Evolutionary conservation across 2,797 vertebrate genomes (phyloP), one percentile per base, ranked within the genome.

Genomic region (Hypotaenidia philippensis): DNA sequence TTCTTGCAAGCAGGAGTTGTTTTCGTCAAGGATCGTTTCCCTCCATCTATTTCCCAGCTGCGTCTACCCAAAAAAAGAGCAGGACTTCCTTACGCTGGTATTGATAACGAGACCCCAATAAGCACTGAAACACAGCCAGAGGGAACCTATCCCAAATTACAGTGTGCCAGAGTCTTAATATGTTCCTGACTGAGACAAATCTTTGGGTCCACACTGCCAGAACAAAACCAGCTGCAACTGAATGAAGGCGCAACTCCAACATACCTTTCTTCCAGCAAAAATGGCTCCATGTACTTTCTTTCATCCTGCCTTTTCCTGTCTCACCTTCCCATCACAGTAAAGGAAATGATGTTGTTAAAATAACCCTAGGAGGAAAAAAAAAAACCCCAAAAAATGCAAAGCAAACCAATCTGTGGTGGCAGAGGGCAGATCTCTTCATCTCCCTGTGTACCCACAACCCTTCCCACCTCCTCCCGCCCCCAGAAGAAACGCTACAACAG

Each of bases 111-210:
- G 49, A 59, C 80, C 76, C 41, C 82, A 69, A 61, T 65, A 83
- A 89, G 74, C 52, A n/a, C 5, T 91, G 76, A 89, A 91, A 77
- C n/a, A 75, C 7, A 80, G 69, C 52, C 89, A 90, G 11, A 7
- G 50, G 57, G 38, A 90, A 94, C 47, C 57, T 81, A 68, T 88
- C 91, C 72, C 76, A 90, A 95, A 87, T 75, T 40, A 74, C 49
- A 81, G 36, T 5, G 5, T 78, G 79, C 91, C 80, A 88, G 69
- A 81, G 44, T 69, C 68, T 94, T 91, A 93, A 86, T 88, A 40
- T 38, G 72, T 72, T 96, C 72, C 89, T 61, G 71, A 90, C 84
- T 57, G 89, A 96, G 69, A 83, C 29, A 86, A 92, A 83, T 78
- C 70, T 87, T 85, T 65, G 53, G 45, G 71, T 91, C 38, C 68